Evolutionary conservation across 2,113 vertebrate species (phyloP).

Genomic region (Cryptotis parvus): DNA sequence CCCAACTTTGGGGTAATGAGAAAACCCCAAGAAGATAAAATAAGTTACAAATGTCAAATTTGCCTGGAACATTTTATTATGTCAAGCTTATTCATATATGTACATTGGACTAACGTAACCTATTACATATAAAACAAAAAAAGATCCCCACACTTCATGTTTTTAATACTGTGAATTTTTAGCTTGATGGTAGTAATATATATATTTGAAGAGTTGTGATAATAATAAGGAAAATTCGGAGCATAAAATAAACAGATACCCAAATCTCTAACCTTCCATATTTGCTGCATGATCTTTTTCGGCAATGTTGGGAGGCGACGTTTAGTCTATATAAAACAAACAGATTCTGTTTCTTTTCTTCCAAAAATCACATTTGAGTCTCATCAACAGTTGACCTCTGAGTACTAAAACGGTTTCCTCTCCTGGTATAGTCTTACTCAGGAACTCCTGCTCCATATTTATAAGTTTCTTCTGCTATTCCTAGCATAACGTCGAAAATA

Average conservation of each 20-base stretch:
- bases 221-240: slow-evolving; percentile 30
- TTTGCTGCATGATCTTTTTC: not conserved
- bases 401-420: not conserved
- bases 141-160: not conserved
- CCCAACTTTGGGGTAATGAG: slow-evolving; percentile 55
- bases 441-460: not conserved
- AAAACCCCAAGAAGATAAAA: slow-evolving; percentile 71
- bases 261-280: not conserved
- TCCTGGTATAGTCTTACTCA: not conserved
- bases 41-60: slow-evolving; percentile 56
- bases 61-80: slow-evolving; percentile 46
- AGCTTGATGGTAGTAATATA: not conserved
- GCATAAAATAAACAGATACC: not conserved
- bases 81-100: not conserved
- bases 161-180: not conserved
- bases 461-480: not conserved
- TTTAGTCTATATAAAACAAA: not conserved
- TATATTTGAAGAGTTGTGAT: slow-evolving; percentile 8
- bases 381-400: not conserved
- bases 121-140: not conserved
- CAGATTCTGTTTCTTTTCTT: not conserved
- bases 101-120: not conserved
- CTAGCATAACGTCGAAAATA: not conserved
- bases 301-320: not conserved
- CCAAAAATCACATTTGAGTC: slow-evolving; percentile 1